Percentiles rank a stretch among this genome's conserved stretches.
These are phyloP conservation scores for Antheraea pernyi DNA, from an alignment of 1,140 invertebrate species.

Conservation along the genomic window DNA sequence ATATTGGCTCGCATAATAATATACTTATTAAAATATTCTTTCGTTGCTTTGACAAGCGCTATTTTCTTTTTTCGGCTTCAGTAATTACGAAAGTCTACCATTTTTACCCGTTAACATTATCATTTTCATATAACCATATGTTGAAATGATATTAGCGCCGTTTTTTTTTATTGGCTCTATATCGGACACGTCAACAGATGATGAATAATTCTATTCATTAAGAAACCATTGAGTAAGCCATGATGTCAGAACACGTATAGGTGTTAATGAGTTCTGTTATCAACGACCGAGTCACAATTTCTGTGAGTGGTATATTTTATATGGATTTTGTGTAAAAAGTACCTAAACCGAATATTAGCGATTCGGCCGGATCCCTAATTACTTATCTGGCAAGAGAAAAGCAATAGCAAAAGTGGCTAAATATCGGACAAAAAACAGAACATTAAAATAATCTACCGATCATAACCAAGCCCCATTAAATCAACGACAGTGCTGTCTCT, in stretches of 20 bases:
- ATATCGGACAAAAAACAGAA: too few species aligned
- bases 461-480: too few species aligned
- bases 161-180: not conserved
- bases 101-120: too few species aligned
- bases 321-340: not conserved
- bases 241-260: not conserved
- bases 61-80: too few species aligned
- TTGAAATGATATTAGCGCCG: not conserved
- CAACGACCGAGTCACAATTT: not conserved
- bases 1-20: not conserved
- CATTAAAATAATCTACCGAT: too few species aligned
- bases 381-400: too few species aligned
- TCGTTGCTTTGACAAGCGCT: not conserved
- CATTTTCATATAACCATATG: not conserved
- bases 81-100: too few species aligned
- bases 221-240: not conserved
- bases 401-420: too few species aligned
- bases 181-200: not conserved
- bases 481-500: too few species aligned
- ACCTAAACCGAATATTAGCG: too few species aligned
- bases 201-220: constrained; percentile 3
- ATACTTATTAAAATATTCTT: not conserved
- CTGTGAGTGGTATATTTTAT: too few species aligned
- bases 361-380: too few species aligned
- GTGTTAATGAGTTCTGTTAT: not conserved